These are phyloP conservation scores for Brachionus asplanchnoidis DNA, from an alignment of 1,140 invertebrate genomes.

Conservation along the genomic window DNA sequence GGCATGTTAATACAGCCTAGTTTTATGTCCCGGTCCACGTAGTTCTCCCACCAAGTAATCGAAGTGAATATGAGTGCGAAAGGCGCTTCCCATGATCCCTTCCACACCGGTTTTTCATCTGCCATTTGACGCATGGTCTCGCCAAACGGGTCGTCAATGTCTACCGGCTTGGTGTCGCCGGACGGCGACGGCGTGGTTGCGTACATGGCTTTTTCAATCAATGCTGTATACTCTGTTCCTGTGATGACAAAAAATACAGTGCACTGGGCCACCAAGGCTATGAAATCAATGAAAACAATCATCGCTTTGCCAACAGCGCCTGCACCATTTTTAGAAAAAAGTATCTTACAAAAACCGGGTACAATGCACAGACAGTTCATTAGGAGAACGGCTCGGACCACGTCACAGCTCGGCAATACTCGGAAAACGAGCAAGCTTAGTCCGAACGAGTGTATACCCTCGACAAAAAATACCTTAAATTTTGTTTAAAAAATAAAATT, in stretches of 20 bases:
- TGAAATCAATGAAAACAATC: conserved; percentile 43
- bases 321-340: conserved; percentile 46
- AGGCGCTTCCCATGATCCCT: conserved; percentile 42
- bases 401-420: conserved; percentile 50
- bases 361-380: conserved; percentile 49
- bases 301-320: conserved; percentile 42
- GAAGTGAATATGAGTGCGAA: conserved; percentile 50
- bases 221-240: conserved; percentile 36
- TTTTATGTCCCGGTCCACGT: conserved; percentile 49
- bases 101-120: conserved; percentile 41
- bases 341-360: conserved; percentile 49
- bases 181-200: neutral
- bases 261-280: conserved; percentile 43
- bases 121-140: neutral
- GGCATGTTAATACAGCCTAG: conserved; percentile 47
- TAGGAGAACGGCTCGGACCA: conserved; percentile 49
- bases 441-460: conserved; percentile 51
- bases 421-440: conserved; percentile 50
- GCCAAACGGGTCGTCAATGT: conserved; percentile 19
- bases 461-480: conserved; percentile 48
- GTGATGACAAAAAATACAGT: conserved; percentile 44
- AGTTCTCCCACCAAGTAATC: conserved; percentile 55
- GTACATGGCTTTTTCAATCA: conserved; percentile 21
- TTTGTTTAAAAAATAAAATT: too few relatives aligned
- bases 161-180: neutral